Base-by-base conservation (phyloP, 2,888 invertebrate species). In the Anthoptus insignis region DNA sequence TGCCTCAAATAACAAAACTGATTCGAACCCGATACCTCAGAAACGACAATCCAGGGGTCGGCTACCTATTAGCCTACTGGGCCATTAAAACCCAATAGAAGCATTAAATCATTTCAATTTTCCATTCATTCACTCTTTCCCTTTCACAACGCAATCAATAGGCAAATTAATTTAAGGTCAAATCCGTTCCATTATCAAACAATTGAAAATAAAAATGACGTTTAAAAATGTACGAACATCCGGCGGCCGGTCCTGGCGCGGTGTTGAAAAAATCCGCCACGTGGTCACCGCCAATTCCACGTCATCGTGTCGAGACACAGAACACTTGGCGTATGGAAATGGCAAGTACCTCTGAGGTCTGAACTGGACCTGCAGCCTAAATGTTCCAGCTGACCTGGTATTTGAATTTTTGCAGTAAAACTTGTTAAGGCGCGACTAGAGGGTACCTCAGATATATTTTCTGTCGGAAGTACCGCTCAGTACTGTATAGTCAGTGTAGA, bases 161-260 rank as follows among this genome's bases (percentile, higher is more conserved):
- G 22, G 24, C 56, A 39, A 56, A 56, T 56, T 50, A 37, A 54
- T 39, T 42, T 56, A 24, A 39, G 56, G 37, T 42, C 56, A 56
- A 13, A 39, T 58, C 61, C 45, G 53, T 19, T 29, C n/a, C 32
- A 49, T 45, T 54, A 37, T 63, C 47, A 34, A 34, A 22, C 27
- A 22, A 9, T 50, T 16, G 16, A 42, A 16, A 24, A 39, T 39
- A 39, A 56, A 56, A 56, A 56, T 16, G 22, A 27, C 39, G 24
- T 16, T 56, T 39, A 54, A 54, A 39, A 56, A 56, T 56, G 39
- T 27, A 56, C 37, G 16, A 39, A 24, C 56, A 39, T 56, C 56
- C 54, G 54, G 39, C 54, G 47, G 21, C 13, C 47, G 24, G 4
- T 27, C 39, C 24, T 27, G 24, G 9, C 16, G 54, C 56, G 14